A percentile compares a stretch with the other conserved stretches of the same genome.
Conservation (phyloP, 2,888 invertebrate species). For the Tenthredo livida region DNA sequence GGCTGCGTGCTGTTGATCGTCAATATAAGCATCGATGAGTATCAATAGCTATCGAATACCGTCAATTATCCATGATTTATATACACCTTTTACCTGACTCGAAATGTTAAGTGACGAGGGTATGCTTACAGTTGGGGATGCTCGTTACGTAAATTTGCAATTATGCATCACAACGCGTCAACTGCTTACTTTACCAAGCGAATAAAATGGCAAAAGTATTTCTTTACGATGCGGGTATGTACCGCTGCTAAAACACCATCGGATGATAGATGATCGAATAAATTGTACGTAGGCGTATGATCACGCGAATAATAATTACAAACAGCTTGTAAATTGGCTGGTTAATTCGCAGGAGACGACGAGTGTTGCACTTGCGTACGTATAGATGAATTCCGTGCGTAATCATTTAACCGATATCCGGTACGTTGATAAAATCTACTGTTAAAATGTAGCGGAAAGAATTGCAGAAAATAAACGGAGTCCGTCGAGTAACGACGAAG, state of each 20-base stretch:
- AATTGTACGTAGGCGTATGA: background rate
- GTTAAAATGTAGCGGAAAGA: background rate
- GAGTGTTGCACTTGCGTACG: background rate
- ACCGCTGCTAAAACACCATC: slow-evolving; percentile 1
- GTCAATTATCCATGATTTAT: slow-evolving; percentile 64
- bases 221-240: slow-evolving; percentile 12
- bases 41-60: slow-evolving; percentile 59
- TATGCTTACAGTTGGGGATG: slow-evolving; percentile 11
- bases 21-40: slow-evolving; percentile 50
- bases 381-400: background rate
- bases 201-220: background rate
- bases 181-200: slow-evolving; percentile 19
- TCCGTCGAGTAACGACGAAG: slow-evolving; percentile 62
- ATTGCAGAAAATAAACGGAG: slow-evolving; percentile 38
- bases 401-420: slow-evolving; percentile 3
- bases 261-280: background rate
- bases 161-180: slow-evolving; percentile 22
- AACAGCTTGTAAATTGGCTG: background rate
- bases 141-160: slow-evolving; percentile 52
- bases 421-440: background rate
- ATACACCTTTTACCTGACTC: slow-evolving; percentile 22
- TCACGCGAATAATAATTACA: background rate
- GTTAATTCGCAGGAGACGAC: background rate
- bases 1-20: slow-evolving; percentile 48
- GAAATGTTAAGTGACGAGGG: slow-evolving; percentile 40